Conservation (phyloP, 2,888 invertebrate genomes). For the Lacanobia oleracea region DNA sequence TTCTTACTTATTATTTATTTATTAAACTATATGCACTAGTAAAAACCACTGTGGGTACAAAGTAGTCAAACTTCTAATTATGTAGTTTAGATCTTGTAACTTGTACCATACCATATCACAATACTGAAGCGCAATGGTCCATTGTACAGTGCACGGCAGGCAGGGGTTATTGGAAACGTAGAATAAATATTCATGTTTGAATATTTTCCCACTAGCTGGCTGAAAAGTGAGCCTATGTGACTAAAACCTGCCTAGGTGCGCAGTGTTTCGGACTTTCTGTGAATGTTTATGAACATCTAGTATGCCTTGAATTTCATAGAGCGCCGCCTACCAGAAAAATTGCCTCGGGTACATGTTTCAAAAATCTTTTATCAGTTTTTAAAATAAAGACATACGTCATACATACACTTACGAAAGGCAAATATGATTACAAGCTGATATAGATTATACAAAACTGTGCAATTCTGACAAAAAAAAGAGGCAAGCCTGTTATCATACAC, state of each 20-base stretch:
- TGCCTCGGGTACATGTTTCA: too few species aligned
- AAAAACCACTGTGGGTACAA: too few species aligned
- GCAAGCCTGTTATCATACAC: too few species aligned
- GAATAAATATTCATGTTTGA: slow-evolving; percentile 79
- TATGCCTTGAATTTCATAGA: background rate
- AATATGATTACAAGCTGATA: too few species aligned
- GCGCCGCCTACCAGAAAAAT: too few species aligned
- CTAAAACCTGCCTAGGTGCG: background rate
- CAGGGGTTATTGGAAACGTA: slow-evolving; percentile 74
- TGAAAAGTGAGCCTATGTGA: slow-evolving; percentile 31
- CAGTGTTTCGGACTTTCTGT: background rate
- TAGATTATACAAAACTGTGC: too few species aligned
- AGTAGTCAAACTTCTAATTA: background rate
- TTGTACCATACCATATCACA: slow-evolving; percentile 23
- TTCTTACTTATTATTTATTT: background rate
- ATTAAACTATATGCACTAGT: too few species aligned
- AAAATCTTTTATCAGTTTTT: too few species aligned
- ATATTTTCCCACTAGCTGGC: slow-evolving; percentile 31
- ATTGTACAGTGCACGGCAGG: slow-evolving; percentile 67
- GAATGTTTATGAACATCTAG: slow-evolving; percentile 1
- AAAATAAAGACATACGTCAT: too few species aligned
- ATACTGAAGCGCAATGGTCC: slow-evolving; percentile 69
- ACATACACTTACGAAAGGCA: too few species aligned
- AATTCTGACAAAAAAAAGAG: too few species aligned
- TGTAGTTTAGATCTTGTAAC: slow-evolving; percentile 10